These are phyloP conservation scores for Tragopan temminckii DNA, from an alignment of 2,797 vertebrate genomes.

Conservation along the genomic window DNA sequence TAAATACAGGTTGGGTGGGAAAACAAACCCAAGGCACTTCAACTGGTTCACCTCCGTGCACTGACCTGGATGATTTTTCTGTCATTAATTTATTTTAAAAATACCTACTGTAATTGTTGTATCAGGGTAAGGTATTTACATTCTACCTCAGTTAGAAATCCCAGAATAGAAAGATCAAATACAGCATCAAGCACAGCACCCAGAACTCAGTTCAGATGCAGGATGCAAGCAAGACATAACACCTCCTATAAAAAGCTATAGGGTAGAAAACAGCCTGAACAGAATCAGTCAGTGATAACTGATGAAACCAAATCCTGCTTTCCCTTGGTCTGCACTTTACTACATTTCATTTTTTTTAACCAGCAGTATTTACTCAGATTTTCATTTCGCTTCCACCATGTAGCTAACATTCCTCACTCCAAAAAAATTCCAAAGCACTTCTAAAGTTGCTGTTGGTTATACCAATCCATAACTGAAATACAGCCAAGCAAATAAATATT, in stretches of 20 bases:
- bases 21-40: neutral
- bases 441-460: neutral
- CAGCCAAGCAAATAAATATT: conserved; percentile 46
- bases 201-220: conserved; percentile 17
- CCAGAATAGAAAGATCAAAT: conserved; percentile 33
- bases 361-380: neutral
- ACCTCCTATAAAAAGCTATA: conserved; percentile 57
- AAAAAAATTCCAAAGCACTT: neutral
- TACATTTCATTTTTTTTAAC: neutral
- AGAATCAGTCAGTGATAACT: neutral
- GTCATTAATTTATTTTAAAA: neutral
- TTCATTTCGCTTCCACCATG: neutral
- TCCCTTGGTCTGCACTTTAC: neutral
- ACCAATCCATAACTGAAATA: conserved; percentile 3
- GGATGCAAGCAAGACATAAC: conserved; percentile 43
- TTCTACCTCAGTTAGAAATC: conserved; percentile 32
- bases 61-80: neutral
- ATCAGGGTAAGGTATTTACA: conserved; percentile 1
- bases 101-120: neutral
- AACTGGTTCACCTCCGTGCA: conserved; percentile 2
- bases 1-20: neutral
- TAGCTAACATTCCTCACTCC: conserved; percentile 6
- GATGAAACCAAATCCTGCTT: neutral
- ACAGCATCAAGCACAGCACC: conserved; percentile 24
- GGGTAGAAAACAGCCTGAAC: conserved; percentile 27